Evolutionary conservation across 2,113 vertebrate genomes (phyloP).

Genomic region (Bungarus multicinctus): DNA sequence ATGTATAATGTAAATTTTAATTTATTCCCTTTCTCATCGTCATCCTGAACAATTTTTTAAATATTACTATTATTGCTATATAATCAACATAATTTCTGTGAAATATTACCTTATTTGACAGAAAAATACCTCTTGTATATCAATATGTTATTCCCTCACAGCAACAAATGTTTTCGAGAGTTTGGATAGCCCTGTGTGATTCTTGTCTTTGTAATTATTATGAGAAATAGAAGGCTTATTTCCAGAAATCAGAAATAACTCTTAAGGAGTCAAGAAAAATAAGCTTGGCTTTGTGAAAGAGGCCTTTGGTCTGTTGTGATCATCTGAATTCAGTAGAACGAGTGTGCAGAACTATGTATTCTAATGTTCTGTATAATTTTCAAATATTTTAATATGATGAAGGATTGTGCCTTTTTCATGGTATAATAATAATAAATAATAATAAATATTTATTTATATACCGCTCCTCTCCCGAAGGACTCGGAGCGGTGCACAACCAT

Average conservation of each 20-base stretch:
- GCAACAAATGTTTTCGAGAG: background rate
- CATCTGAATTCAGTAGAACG: background rate
- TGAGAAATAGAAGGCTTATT: background rate
- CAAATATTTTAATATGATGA: background rate
- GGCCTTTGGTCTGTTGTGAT: background rate
- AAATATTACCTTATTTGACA: background rate
- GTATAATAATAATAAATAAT: too few relatives aligned
- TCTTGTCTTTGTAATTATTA: background rate
- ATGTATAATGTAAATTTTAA: constrained; percentile 3
- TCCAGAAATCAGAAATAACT: background rate
- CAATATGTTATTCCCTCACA: background rate
- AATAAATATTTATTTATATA: too few relatives aligned
- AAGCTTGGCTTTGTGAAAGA: background rate
- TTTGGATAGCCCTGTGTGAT: background rate
- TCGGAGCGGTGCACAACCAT: too few relatives aligned
- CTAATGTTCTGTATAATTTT: too few relatives aligned
- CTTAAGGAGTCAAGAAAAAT: background rate
- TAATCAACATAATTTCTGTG: background rate
- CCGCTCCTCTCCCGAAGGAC: too few relatives aligned
- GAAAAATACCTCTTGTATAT: background rate
- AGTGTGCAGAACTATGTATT: background rate
- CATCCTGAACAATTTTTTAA: background rate
- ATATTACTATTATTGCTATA: background rate
- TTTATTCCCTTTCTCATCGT: background rate
- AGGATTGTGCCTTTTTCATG: background rate